phyloP scores from a whole-genome alignment of 2,113 vertebrate genomes.

The Myocastor coypus region DNA sequence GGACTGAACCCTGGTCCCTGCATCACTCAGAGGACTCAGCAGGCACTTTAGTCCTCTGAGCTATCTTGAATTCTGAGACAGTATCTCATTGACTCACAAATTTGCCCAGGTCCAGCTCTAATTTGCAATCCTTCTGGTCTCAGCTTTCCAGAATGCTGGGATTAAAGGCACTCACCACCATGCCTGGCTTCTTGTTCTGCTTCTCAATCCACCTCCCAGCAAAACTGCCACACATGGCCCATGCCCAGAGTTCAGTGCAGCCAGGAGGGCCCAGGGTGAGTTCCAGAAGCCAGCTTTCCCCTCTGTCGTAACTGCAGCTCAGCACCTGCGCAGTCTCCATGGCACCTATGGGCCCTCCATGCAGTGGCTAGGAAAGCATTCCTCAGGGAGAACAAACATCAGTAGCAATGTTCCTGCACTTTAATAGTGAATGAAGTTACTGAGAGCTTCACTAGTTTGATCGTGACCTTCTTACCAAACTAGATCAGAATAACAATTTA shows the following conservation, averaged over 20 bases:
- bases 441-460: conserved; percentile 54
- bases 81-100: neutral
- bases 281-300: neutral
- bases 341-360: neutral
- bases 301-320: neutral
- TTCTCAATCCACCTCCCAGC: conserved; percentile 1
- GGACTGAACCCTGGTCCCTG: too few relatives aligned
- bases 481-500: conserved; percentile 61
- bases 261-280: neutral
- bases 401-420: fast-evolving
- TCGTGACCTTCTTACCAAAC: conserved; percentile 64
- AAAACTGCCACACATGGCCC: conserved; percentile 41
- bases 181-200: neutral
- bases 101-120: neutral
- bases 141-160: neutral
- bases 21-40: too few relatives aligned
- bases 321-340: neutral
- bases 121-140: neutral
- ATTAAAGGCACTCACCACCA: neutral
- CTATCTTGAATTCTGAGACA: neutral
- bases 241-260: neutral
- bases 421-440: neutral
- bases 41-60: too few relatives aligned
- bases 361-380: neutral
- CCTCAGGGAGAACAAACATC: conserved; percentile 30